Evolutionary conservation across 92 coral and sea anemone genomes (phyloP).

Genomic region (Porites divaricata): DNA sequence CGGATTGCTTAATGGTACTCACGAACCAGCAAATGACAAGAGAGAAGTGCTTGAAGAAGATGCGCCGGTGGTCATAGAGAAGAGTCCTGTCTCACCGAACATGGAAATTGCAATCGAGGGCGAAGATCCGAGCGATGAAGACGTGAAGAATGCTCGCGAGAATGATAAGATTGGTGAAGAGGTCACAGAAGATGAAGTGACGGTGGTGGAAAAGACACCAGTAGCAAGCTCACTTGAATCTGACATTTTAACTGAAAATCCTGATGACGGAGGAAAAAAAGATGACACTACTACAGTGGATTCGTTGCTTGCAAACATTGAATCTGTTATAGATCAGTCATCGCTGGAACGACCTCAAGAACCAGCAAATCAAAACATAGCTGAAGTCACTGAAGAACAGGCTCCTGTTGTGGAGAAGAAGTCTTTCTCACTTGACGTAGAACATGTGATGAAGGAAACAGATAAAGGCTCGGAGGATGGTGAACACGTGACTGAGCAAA

Average conservation of each 20-base stretch:
- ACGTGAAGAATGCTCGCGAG: not conserved
- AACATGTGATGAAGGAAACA: too few relatives aligned
- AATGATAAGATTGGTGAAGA: not conserved
- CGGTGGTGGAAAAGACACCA: not conserved
- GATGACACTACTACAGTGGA: not conserved
- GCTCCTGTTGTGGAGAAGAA: not conserved
- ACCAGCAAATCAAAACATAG: not conserved
- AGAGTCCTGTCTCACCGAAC: constrained; percentile 7
- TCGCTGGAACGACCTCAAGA: not conserved
- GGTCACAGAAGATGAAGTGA: not conserved
- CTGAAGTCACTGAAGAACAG: not conserved
- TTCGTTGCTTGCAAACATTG: not conserved
- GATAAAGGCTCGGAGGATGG: too few relatives aligned
- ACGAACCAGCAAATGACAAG: not conserved
- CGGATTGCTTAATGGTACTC: not conserved
- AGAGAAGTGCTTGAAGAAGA: constrained; percentile 7
- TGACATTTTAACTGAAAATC: not conserved
- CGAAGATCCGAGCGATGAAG: not conserved
- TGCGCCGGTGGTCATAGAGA: constrained; percentile 4
- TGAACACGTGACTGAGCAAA: too few relatives aligned
- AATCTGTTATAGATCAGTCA: not conserved
- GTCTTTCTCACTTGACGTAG: too few relatives aligned
- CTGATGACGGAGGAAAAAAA: not conserved
- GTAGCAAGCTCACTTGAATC: not conserved
- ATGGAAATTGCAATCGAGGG: not conserved